A percentile compares a stretch with the other conserved stretches of the same genome.
Conservation (phyloP, 2,888 invertebrate genomes). For the Galerucella calmariensis region DNA sequence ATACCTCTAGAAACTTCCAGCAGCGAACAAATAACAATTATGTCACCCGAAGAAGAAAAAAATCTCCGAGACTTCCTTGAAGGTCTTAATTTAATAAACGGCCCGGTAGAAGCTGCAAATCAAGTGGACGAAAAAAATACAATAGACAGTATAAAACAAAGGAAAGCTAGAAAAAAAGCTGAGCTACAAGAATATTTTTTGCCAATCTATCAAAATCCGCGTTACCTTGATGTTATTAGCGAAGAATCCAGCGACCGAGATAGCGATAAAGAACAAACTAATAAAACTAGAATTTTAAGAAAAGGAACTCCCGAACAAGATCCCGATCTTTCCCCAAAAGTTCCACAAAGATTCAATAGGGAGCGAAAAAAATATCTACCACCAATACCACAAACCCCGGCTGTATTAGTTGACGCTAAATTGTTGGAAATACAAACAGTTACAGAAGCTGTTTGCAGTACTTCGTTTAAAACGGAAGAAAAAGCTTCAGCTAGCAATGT, state of each 20-base stretch:
- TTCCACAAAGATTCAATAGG: slow-evolving; percentile 30
- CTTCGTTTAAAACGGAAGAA: slow-evolving; percentile 52
- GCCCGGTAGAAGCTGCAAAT: slow-evolving; percentile 62
- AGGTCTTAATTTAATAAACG: slow-evolving; percentile 69
- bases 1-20: slow-evolving; percentile 63
- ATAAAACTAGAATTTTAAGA: slow-evolving; percentile 53
- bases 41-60: slow-evolving; percentile 71
- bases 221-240: slow-evolving; percentile 80
- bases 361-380: slow-evolving; percentile 33
- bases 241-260: slow-evolving; percentile 72
- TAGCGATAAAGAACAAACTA: slow-evolving; percentile 64
- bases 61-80: slow-evolving; percentile 69
- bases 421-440: slow-evolving; percentile 57
- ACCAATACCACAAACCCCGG: slow-evolving; percentile 46
- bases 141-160: slow-evolving; percentile 57
- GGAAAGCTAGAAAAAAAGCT: slow-evolving; percentile 68
- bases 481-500: slow-evolving; percentile 63
- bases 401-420: slow-evolving; percentile 72
- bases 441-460: slow-evolving; percentile 70
- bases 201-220: slow-evolving; percentile 71
- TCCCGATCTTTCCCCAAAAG: slow-evolving; percentile 34
- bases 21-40: slow-evolving; percentile 51
- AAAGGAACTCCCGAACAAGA: slow-evolving; percentile 56
- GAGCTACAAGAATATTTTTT: slow-evolving; percentile 70
- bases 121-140: slow-evolving; percentile 45